phyloP scores from a whole-genome alignment of 2,888 invertebrate species.

The Tiliacea citrago region DNA sequence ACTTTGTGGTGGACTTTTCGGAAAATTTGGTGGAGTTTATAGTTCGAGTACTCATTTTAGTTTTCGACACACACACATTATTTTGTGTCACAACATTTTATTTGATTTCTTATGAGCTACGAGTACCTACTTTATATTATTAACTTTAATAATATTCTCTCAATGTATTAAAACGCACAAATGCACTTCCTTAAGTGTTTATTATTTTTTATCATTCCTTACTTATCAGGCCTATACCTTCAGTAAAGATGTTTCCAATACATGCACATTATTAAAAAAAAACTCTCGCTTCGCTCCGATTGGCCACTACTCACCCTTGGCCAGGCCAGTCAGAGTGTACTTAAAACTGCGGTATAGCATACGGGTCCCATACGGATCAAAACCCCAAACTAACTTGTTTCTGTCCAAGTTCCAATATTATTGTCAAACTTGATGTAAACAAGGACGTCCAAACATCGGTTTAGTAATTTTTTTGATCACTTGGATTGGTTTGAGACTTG shows the following conservation, averaged over 20 bases:
- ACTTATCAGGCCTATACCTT: background rate
- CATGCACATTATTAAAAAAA: too few species aligned
- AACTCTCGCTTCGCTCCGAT: background rate
- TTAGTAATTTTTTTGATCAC: slow-evolving; percentile 5
- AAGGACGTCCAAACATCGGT: slow-evolving; percentile 7
- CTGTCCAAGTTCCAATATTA: too few species aligned
- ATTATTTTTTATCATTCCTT: background rate
- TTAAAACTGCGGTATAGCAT: background rate
- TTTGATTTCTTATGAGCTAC: too few species aligned
- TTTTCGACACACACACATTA: background rate
- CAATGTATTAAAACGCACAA: background rate
- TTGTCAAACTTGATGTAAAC: slow-evolving; percentile 3
- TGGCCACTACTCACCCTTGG: background rate
- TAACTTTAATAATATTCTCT: background rate
- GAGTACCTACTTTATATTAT: too few species aligned
- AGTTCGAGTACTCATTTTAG: background rate
- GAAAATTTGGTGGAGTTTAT: too few species aligned
- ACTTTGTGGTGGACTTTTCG: too few species aligned
- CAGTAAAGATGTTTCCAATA: background rate
- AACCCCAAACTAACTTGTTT: slow-evolving; percentile 24
- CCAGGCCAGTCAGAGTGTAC: background rate
- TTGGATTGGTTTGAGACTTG: background rate
- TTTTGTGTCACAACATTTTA: background rate
- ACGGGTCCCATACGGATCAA: background rate
- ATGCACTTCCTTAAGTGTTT: background rate